These are phyloP conservation scores for Gymnosoma rotundatum DNA, from an alignment of 2,888 invertebrate species.

Conservation along the genomic window DNA sequence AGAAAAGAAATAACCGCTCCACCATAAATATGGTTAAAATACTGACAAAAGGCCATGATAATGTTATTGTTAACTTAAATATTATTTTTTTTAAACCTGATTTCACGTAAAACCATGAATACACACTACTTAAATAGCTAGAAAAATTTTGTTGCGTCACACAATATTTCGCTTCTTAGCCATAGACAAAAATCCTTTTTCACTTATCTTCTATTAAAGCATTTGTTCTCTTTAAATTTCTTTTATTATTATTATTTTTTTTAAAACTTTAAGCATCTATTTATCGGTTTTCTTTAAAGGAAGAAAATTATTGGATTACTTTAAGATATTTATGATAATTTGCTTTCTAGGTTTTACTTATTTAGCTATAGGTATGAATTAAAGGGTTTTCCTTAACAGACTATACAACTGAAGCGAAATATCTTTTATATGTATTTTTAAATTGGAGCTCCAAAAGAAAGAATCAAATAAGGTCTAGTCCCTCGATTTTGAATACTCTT, in stretches of 20 bases:
- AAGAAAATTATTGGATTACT: constrained; percentile 69
- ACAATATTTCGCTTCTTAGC: not conserved
- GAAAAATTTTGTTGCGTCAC: not conserved
- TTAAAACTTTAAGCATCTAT: constrained; percentile 63
- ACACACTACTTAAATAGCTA: not conserved
- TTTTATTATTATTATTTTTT: constrained; percentile 1
- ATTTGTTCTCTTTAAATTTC: not conserved
- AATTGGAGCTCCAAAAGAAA: no score
- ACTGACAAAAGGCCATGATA: constrained; percentile 58
- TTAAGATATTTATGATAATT: constrained; percentile 70
- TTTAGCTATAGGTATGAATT: constrained; percentile 19
- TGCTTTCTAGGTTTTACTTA: constrained; percentile 28
- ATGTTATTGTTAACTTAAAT: constrained; percentile 22
- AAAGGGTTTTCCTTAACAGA: not conserved
- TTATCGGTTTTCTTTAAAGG: constrained; percentile 52
- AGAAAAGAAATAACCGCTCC: not conserved
- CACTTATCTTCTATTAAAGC: constrained; percentile 7
- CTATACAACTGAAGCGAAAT: no score
- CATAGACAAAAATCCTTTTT: constrained; percentile 39
- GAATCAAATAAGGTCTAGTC: no score
- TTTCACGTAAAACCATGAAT: constrained; percentile 26
- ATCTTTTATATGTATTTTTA: no score
- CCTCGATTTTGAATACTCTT: no score
- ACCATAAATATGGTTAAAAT: not conserved
- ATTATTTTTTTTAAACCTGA: constrained; percentile 8